Evolutionary conservation across 2,888 invertebrate genomes (phyloP), one percentile per base, ranked within the genome.

Genomic region (Listrodromus nycthemerus): DNA sequence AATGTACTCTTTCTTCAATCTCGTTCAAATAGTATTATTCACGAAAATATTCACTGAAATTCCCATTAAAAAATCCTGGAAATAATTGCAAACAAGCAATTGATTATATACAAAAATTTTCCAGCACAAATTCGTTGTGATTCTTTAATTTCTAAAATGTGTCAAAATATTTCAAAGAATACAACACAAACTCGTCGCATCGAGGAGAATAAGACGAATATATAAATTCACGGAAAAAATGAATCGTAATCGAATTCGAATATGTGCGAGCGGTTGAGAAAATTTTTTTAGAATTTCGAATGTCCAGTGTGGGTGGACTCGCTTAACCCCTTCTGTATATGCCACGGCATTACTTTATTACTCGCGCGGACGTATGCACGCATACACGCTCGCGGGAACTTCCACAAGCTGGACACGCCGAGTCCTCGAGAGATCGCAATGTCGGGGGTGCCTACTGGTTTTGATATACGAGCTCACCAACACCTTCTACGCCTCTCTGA

Each of bases 391-490:
- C 58, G 52, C 52, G 70, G 70, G 66, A 76, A 58, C 79, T 75
- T 66, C 66, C 70, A 73, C 73, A 61, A 21, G 50, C 77, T 67
- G 83, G 67, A 77, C 76, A 74, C 67, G 84, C 76, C 81, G 81
- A 85, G 83, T 76, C 77, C 83, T 67, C 58, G 84, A 79, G 85
- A 70, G 88, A 89, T 89, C 89, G 90, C 91, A 88, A 91, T 89
- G 90, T 91, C 91, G 92, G 91, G 92, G 92, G 92, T 92, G 92
- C 91, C 92, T 92, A 92, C 92, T 92, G 92, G 92, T 92, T 92
- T 92, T 92, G 92, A 92, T 92, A 92, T 92, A 92, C 92, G 92
- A 92, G 92, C 91, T 88, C 92, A 90, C 91, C 86, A 89, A 91
- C 89, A 91, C 91, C 4, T 48, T 19, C 19, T 33, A 30, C 27